Evolutionary conservation across 2,888 invertebrate species (phyloP), one percentile per base, ranked within the genome.

Genomic region (Mimachlamys varia): DNA sequence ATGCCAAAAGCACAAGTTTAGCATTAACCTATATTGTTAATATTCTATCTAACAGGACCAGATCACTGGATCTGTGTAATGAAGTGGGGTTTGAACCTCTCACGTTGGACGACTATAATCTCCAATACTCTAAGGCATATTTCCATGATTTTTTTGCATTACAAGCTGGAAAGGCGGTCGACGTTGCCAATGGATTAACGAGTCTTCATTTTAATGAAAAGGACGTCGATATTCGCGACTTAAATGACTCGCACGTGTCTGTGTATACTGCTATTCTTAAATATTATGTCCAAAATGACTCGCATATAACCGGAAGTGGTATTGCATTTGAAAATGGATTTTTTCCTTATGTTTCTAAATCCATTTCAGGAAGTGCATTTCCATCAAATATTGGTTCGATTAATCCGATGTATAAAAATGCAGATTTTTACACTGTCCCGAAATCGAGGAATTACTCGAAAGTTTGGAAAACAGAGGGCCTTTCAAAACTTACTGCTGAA

Each of bases 311-410:
- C 13, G 95, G 94, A 27, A 94, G 94, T n/a, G 95, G 94, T 13
- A 94, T 95, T 53, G 94, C 94, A 27, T 95, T 95, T 89, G 90
- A 93, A 89, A 92, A 92, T 88, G 92, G 91, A 37, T 94, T 94
- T 88, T 95, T 95, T 89, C 95, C 95, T 13, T 95, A 95, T 88
- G 92, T 95, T 17, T 94, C 89, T 53, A 93, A 93, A 91, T 90
- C 90, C 12, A 76, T 76, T 19, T 90, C 91, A 62, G 93, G 89
- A 15, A 89, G 87, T 38, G 87, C 89, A 27, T 76, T 89, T 17
- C 27, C 89, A 15, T 89, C 88, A 88, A 92, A 94, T 62, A 89
- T 94, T 12, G 90, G 90, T 33, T 37, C 88, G 62, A 76, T 33
- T 27, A 89, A 92, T 53, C 91, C 90, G 44, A 92, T 92, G 88